These are phyloP conservation scores for Serrognathus titanus DNA, from an alignment of 2,888 invertebrate species.

Conservation along the genomic window DNA sequence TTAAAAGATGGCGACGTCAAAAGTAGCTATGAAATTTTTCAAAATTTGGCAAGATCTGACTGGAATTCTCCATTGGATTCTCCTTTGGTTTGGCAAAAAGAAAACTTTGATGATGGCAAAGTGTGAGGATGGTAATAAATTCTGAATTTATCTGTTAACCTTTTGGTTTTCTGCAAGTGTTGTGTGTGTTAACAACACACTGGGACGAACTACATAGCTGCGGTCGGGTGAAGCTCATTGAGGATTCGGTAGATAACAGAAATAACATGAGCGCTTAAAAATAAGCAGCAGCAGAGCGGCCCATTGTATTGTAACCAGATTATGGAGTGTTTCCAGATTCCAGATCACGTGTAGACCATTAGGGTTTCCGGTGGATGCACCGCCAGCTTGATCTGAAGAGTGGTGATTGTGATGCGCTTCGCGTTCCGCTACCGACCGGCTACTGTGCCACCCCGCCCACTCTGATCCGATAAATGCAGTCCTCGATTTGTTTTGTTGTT, in stretches of 20 bases:
- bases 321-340: constrained; percentile 43
- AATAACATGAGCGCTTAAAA: constrained; percentile 37
- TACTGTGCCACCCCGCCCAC: constrained; percentile 43
- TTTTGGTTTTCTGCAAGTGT: no score
- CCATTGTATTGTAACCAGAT: constrained; percentile 46
- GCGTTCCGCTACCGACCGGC: constrained; percentile 38
- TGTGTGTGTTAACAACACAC: no score
- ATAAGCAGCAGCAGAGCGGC: constrained; percentile 31
- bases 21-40: no score
- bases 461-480: constrained; percentile 48
- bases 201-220: no score
- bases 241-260: constrained; percentile 25
- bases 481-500: constrained; percentile 43
- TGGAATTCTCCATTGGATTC: no score
- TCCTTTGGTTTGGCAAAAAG: no score
- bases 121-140: no score
- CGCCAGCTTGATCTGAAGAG: constrained; percentile 27
- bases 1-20: no score
- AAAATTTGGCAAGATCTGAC: no score
- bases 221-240: constrained; percentile 15
- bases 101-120: no score
- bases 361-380: constrained; percentile 45
- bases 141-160: no score
- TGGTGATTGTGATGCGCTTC: constrained; percentile 42
- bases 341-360: constrained; percentile 50